Evolutionary conservation across 2,113 vertebrate genomes (phyloP).

Genomic region (Tautogolabrus adspersus): DNA sequence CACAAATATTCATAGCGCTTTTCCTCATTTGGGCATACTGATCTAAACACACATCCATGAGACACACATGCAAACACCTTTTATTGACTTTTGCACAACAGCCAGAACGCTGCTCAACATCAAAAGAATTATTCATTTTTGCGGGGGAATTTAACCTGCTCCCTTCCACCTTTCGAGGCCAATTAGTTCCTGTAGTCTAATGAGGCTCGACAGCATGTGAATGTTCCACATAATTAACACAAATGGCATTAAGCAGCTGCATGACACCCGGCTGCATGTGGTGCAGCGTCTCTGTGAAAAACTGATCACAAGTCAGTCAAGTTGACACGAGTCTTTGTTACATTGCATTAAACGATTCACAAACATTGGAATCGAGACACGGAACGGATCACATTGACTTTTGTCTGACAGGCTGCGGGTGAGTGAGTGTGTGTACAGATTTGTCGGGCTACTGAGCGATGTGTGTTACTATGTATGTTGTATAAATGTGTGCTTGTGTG

Average conservation of each 20-base stretch:
- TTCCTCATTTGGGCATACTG: slow-evolving; percentile 27
- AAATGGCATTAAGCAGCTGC: slow-evolving; percentile 82
- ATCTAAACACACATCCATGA: slow-evolving; percentile 9
- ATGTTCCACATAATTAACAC: slow-evolving; percentile 84
- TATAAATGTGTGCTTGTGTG: slow-evolving; percentile 23
- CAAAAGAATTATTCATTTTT: slow-evolving; percentile 80
- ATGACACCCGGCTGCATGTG: slow-evolving; percentile 72
- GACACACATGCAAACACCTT: slow-evolving; percentile 31
- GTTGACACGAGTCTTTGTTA: slow-evolving; percentile 37
- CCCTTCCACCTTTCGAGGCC: slow-evolving; percentile 66
- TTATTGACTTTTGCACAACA: slow-evolving; percentile 61
- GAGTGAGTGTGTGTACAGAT: slow-evolving; percentile 75
- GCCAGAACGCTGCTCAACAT: slow-evolving; percentile 69
- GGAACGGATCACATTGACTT: slow-evolving; percentile 71
- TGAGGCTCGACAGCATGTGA: slow-evolving; percentile 80
- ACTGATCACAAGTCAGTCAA: slow-evolving; percentile 40
- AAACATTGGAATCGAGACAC: slow-evolving; percentile 57
- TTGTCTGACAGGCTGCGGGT: slow-evolving; percentile 70
- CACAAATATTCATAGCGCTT: slow-evolving; percentile 24
- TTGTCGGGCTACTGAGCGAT: slow-evolving; percentile 74
- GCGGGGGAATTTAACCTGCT: slow-evolving; percentile 78
- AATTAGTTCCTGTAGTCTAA: slow-evolving; percentile 83
- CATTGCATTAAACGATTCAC: slow-evolving; percentile 60
- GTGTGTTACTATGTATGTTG: slow-evolving; percentile 50
- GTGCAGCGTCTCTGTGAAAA: slow-evolving; percentile 31